Base-by-base conservation (phyloP, 2,113 vertebrate species). In the Hippocampus barbouri region DNA sequence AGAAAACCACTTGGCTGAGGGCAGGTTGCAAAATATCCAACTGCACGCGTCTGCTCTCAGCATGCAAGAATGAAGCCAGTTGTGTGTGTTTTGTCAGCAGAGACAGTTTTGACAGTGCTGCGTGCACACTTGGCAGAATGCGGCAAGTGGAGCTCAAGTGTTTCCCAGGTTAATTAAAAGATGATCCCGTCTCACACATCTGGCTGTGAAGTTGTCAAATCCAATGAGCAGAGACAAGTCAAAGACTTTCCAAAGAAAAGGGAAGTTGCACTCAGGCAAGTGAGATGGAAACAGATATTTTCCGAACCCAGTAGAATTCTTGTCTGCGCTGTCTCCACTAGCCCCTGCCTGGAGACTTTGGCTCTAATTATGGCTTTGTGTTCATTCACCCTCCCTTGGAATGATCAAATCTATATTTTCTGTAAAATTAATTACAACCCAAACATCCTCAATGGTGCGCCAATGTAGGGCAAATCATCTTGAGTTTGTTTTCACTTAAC, bases 111-210 rank as follows among this genome's bases (percentile, higher is more conserved):
- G 70, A 81, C 70, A 54, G 60, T n/a, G 25, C 12, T 63, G 68
- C 40, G 16, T 68, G 66, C 34, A 56, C 66, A 40, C 69, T 79
- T 79, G 74, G 72, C 72, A 21, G 21, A 77, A 53, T 1, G 4
- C 15, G 61, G 65, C 59, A 27, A 61, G 45, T 59, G 66, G 65
- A 81, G 62, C 66, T 76, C 74, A n/a, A 64, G 64, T 47, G 54
- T 25, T 66, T 83, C 68, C 70, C 73, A 65, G 86, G 86, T 87
- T 86, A 85, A 88, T 89, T 87, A 79, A 81, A 88, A 85, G 83
- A 89, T 77, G 76, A 83, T 86, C 77, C 75, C 41, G 49, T 81
- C 83, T 84, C 76, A 66, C 74, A 76, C 64, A 75, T 77, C 67
- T 77, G 76, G 73, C 77, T 76, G 61, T 53, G 68, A 80, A 83